Conservation (phyloP, 2,888 invertebrate species). For the Drosophila bunnanda region DNA sequence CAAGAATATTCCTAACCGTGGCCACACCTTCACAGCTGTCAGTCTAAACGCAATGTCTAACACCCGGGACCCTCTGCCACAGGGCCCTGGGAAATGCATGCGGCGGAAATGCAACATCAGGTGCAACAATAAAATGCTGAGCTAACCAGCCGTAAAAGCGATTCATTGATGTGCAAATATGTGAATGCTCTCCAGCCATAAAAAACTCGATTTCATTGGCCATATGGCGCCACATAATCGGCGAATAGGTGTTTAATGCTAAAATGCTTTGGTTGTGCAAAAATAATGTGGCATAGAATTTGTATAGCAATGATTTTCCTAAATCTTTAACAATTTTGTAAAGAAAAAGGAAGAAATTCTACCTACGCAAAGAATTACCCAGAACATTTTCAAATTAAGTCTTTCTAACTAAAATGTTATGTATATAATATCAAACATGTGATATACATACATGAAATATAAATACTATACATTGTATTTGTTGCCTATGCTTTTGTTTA, state of each 20-base stretch:
- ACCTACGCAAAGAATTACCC: neutral
- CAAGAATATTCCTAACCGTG: constrained; percentile 13
- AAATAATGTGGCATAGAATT: neutral
- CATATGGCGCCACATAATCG: constrained; percentile 21
- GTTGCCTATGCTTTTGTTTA: too few relatives aligned
- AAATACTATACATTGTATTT: too few relatives aligned
- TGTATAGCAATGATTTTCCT: neutral
- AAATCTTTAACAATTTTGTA: neutral
- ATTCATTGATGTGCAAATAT: constrained; percentile 42
- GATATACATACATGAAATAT: too few relatives aligned
- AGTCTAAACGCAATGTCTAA: constrained; percentile 13
- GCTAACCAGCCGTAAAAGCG: constrained; percentile 28
- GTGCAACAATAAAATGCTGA: constrained; percentile 27
- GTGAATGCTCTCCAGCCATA: constrained; percentile 6
- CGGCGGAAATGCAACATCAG: constrained; percentile 46
- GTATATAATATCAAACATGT: too few relatives aligned
- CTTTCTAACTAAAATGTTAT: too few relatives aligned
- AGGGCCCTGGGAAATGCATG: constrained; percentile 8
- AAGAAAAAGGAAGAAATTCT: neutral
- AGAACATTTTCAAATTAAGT: neutral
- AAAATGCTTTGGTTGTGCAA: constrained; percentile 44
- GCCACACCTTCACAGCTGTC: constrained; percentile 16
- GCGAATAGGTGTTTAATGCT: constrained; percentile 21
- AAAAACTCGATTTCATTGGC: constrained; percentile 1
- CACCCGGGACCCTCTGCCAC: neutral